Evolutionary conservation across 53 echinoderm and acorn worm species (phyloP), one percentile per base, ranked within the genome.

Genomic region (Astropecten irregularis): DNA sequence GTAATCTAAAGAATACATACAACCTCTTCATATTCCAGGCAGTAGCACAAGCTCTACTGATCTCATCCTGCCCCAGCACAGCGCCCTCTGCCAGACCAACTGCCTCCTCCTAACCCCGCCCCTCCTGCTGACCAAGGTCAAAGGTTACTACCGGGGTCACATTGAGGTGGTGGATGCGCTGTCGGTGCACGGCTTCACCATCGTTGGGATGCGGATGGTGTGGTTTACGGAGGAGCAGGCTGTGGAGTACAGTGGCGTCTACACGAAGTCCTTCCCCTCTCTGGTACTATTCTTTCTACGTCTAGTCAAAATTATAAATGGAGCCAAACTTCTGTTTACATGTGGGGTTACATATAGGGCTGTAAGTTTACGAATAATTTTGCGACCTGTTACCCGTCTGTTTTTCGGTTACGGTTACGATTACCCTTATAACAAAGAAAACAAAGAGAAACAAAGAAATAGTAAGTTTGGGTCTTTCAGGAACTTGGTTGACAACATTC

Each of bases 51-150:
- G 65, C 56, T 64, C 86, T 21, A 73, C 66, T 0, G 66, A 85
- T 62, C 76, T 85, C 61, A 71, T 85, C 11, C 66, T 89, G 20
- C 81, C 77, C 48, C 85, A 88, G 42, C 90, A 92, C 82, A 90
- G 88, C 69, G 93, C 94, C 82, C 92, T 99, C 79, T 99, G 99
- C 76, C 94, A 99, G 86, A 99, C 94, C 28, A 97, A 90, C 76
- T 99, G 99, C 66, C 88, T 99, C 69, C 83, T 99, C 29, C 55
- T 99, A 82, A 94, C 93, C n/a, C 92, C 99, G 10, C 88, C 86
- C 40, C 90, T 99, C 15, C 94, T 92, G 55, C 69, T 99, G 23
- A 82, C 90, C 50, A 90, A 77, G 58, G 92, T 92, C 64, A 72
- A 87, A 68, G 88, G 88, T 29, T 90, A 94, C 69, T 63, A 94